Evolutionary conservation across 2,797 vertebrate genomes (phyloP).

Genomic region (Setipinna tenuifilis): DNA sequence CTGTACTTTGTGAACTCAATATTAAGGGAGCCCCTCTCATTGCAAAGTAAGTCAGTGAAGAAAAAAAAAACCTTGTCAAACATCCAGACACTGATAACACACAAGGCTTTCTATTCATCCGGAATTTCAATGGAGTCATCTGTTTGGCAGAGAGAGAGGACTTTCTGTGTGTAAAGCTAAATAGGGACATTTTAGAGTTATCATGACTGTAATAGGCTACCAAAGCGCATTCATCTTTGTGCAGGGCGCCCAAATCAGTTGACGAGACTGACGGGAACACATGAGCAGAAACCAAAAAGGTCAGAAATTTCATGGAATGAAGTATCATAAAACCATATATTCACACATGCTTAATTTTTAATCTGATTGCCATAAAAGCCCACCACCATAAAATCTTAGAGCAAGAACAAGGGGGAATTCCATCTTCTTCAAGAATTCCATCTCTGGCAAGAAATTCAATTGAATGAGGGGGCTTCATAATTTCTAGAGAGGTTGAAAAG

Average conservation of each 20-base stretch:
- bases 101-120: slow-evolving; percentile 56
- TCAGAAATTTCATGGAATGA: slow-evolving; percentile 33
- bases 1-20: slow-evolving; percentile 30
- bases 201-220: slow-evolving; percentile 50
- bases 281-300: slow-evolving; percentile 42
- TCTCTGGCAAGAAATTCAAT: background rate
- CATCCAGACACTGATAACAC: slow-evolving; percentile 55
- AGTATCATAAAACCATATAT: slow-evolving; percentile 17
- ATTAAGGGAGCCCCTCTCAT: background rate
- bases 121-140: slow-evolving; percentile 56
- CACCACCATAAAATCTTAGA: background rate
- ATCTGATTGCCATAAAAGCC: background rate
- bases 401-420: background rate
- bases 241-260: slow-evolving; percentile 47
- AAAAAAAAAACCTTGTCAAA: slow-evolving; percentile 44
- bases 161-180: slow-evolving; percentile 48
- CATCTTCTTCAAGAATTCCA: background rate
- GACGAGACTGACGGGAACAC: slow-evolving; percentile 46
- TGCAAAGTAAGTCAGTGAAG: slow-evolving; percentile 21
- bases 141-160: slow-evolving; percentile 53
- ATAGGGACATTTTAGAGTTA: slow-evolving; percentile 51
- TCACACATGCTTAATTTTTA: slow-evolving; percentile 16
- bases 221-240: slow-evolving; percentile 57
- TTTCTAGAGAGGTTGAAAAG: background rate
- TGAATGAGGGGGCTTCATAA: background rate